A percentile compares a stretch with the other conserved stretches of the same genome.
Conservation (phyloP, 2,888 invertebrate genomes). For the Agrotis segetum region DNA sequence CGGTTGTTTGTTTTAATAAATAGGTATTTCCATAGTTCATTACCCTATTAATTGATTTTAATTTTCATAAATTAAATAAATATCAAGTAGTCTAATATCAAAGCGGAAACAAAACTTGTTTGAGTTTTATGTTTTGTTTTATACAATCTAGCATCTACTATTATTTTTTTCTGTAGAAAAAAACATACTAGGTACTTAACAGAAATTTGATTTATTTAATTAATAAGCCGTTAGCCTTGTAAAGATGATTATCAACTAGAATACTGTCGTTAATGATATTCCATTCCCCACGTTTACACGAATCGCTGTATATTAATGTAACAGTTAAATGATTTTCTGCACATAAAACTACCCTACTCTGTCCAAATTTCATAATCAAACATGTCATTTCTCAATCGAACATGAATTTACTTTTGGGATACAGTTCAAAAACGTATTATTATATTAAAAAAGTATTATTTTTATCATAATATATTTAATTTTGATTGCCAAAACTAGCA, state of each 20-base stretch:
- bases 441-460: too few species aligned
- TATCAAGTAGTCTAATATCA: not conserved
- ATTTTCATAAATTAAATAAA: slow-evolving; percentile 2
- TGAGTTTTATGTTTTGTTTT: slow-evolving; percentile 1
- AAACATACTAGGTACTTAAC: not conserved
- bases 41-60: slow-evolving; percentile 12
- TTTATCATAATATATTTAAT: too few species aligned
- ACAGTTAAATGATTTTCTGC: not conserved
- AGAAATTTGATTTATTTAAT: slow-evolving; percentile 17
- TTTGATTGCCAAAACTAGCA: too few species aligned
- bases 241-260: not conserved
- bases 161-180: not conserved
- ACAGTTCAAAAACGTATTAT: too few species aligned
- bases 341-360: too few species aligned
- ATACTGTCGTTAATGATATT: not conserved
- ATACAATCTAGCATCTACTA: not conserved
- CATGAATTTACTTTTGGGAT: too few species aligned
- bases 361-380: too few species aligned
- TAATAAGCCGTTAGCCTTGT: slow-evolving; percentile 28
- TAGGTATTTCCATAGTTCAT: slow-evolving; percentile 15
- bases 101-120: slow-evolving; percentile 29
- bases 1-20: not conserved
- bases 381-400: too few species aligned
- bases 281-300: not conserved
- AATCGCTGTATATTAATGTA: not conserved